Evolutionary conservation across 2,113 vertebrate species (phyloP).

Genomic region (Sapajus apella): DNA sequence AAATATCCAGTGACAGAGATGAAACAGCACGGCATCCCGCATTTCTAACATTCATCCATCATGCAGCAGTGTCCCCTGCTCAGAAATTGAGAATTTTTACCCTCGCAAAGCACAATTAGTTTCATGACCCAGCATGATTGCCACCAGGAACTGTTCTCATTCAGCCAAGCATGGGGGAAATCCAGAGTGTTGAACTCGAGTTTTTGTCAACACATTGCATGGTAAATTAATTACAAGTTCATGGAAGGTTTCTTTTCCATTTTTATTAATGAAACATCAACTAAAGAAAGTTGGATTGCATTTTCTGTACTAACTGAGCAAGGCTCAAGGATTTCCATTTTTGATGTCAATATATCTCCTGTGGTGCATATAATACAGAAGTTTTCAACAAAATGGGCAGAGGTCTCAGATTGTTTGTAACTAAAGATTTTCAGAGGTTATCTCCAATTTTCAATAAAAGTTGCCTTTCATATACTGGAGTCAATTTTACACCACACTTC

Average conservation of each 20-base stretch:
- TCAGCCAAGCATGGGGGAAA: slow-evolving; percentile 44
- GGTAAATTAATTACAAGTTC: slow-evolving; percentile 72
- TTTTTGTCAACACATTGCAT: slow-evolving; percentile 70
- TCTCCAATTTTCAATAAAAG: not conserved
- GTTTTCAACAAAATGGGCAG: not conserved
- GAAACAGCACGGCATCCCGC: slow-evolving; percentile 81
- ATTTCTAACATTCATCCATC: slow-evolving; percentile 84
- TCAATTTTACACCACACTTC: not conserved
- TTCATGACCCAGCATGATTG: slow-evolving; percentile 84
- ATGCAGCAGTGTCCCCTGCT: slow-evolving; percentile 75
- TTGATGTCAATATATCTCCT: not conserved
- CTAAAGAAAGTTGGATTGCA: slow-evolving; percentile 14
- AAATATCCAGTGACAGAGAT: slow-evolving; percentile 88
- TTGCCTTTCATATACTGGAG: not conserved
- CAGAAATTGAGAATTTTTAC: slow-evolving; percentile 85
- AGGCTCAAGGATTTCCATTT: not conserved
- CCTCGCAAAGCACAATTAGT: slow-evolving; percentile 84
- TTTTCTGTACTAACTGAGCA: slow-evolving; percentile 18
- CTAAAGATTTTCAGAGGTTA: not conserved
- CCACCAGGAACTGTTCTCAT: slow-evolving; percentile 66
- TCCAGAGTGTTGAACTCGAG: slow-evolving; percentile 19
- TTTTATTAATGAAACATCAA: slow-evolving; percentile 74
- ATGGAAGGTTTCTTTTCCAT: slow-evolving; percentile 59
- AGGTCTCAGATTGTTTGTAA: slow-evolving; percentile 5
- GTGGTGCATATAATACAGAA: not conserved